A percentile compares a stretch with the other conserved stretches of the same genome.
Conservation (phyloP, 2,888 invertebrate genomes). For the Sericinus montela region DNA sequence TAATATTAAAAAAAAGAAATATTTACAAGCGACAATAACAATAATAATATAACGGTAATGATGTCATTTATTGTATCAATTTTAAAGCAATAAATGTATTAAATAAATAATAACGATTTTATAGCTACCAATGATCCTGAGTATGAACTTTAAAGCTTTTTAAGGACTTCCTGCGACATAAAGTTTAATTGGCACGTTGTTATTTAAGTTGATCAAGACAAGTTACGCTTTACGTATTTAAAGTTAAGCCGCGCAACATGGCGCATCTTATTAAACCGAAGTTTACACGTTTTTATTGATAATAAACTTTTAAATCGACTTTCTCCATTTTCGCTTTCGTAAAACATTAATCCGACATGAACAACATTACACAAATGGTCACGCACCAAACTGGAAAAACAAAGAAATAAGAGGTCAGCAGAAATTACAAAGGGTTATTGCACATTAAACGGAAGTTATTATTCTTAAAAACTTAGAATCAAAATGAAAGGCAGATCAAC, state of each 20-base stretch:
- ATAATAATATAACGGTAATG: too few relatives aligned
- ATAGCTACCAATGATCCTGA: too few relatives aligned
- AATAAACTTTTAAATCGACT: slow-evolving; percentile 1
- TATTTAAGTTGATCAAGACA: too few relatives aligned
- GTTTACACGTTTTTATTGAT: neutral
- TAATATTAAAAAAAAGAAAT: too few relatives aligned
- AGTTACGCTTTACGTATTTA: neutral
- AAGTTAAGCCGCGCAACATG: neutral
- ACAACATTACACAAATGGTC: slow-evolving; percentile 13
- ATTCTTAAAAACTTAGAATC: too few relatives aligned
- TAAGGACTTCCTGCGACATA: too few relatives aligned
- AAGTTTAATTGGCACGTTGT: too few relatives aligned
- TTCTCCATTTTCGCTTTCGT: slow-evolving; percentile 17
- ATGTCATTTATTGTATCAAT: too few relatives aligned
- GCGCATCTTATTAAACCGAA: slow-evolving; percentile 1
- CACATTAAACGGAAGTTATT: neutral
- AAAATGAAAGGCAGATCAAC: too few relatives aligned
- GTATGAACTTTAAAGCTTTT: too few relatives aligned
- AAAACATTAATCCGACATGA: slow-evolving; percentile 15
- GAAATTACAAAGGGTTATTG: slow-evolving; percentile 4
- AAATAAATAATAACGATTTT: too few relatives aligned
- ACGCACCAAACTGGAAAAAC: slow-evolving; percentile 17
- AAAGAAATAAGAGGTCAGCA: slow-evolving; percentile 16
- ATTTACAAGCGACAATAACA: too few relatives aligned
- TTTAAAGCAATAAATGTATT: neutral